phyloP scores from a whole-genome alignment of 2,888 invertebrate species.

The Crepidodera aurea region DNA sequence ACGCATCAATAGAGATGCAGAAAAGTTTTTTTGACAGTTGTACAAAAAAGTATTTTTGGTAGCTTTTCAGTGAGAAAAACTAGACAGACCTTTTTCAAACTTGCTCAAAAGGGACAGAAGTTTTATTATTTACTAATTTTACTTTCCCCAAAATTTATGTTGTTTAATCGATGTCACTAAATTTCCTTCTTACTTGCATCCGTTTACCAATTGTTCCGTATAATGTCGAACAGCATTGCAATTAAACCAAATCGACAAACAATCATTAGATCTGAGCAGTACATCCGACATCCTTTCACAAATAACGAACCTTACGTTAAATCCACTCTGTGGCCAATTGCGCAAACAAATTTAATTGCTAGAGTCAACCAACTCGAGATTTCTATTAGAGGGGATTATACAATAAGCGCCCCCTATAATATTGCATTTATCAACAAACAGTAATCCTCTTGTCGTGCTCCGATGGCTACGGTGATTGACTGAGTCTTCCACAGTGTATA shows the following conservation, averaged over 20 bases:
- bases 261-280: not conserved
- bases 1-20: too few relatives aligned
- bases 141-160: too few relatives aligned
- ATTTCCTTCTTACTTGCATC: too few relatives aligned
- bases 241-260: not conserved
- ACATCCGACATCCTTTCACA: not conserved
- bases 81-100: too few relatives aligned
- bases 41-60: too few relatives aligned
- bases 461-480: slow-evolving; percentile 32
- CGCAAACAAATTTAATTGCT: slow-evolving; percentile 30
- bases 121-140: too few relatives aligned
- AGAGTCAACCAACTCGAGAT: slow-evolving; percentile 27
- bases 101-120: too few relatives aligned
- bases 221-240: not conserved
- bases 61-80: too few relatives aligned
- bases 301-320: not conserved
- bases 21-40: too few relatives aligned
- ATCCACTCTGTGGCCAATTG: slow-evolving; percentile 6
- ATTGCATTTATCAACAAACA: slow-evolving; percentile 32
- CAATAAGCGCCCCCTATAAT: slow-evolving; percentile 31
- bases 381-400: slow-evolving; percentile 21
- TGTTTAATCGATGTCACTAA: too few relatives aligned
- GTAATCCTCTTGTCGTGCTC: slow-evolving; percentile 31
- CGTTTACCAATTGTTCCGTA: too few relatives aligned
- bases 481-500: slow-evolving; percentile 3